These are phyloP conservation scores for Octodonta nipae DNA, from an alignment of 2,888 invertebrate species.

Conservation along the genomic window DNA sequence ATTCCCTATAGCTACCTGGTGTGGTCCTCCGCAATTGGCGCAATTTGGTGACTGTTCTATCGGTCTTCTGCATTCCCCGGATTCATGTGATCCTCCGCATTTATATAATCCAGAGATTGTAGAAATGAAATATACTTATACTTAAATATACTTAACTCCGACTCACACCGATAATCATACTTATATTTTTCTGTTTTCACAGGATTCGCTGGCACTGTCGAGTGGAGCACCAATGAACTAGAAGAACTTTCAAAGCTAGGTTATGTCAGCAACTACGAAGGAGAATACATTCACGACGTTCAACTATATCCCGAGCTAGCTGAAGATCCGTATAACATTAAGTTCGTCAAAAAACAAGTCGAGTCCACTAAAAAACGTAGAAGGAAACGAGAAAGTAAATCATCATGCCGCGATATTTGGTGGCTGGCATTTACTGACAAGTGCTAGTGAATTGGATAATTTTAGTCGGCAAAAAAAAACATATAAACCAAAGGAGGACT, in stretches of 20 bases:
- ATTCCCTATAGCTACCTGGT: no score
- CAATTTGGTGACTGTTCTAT: no score
- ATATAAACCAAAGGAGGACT: slow-evolving; percentile 12
- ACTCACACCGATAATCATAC: no score
- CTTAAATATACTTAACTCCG: no score
- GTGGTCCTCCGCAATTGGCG: no score
- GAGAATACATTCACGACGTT: slow-evolving; percentile 83
- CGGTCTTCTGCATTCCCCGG: no score
- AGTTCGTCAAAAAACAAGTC: slow-evolving; percentile 69
- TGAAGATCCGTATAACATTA: slow-evolving; percentile 90
- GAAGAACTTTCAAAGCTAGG: slow-evolving; percentile 80
- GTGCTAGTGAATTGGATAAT: slow-evolving; percentile 32
- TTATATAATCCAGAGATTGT: no score
- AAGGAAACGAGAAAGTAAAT: slow-evolving; percentile 48
- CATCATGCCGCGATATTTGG: slow-evolving; percentile 29
- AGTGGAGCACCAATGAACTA: slow-evolving; percentile 78
- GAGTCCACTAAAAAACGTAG: slow-evolving; percentile 59
- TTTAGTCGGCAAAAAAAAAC: slow-evolving; percentile 9
- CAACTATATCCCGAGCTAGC: slow-evolving; percentile 82
- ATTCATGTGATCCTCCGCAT: no score
- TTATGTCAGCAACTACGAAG: slow-evolving; percentile 73
- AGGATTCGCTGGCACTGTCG: slow-evolving; percentile 59
- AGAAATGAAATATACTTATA: no score
- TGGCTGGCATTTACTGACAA: slow-evolving; percentile 37
- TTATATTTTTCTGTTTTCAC: no score